Evolutionary conservation across 2,888 invertebrate species (phyloP).

Genomic region (Tanypteryx hageni): DNA sequence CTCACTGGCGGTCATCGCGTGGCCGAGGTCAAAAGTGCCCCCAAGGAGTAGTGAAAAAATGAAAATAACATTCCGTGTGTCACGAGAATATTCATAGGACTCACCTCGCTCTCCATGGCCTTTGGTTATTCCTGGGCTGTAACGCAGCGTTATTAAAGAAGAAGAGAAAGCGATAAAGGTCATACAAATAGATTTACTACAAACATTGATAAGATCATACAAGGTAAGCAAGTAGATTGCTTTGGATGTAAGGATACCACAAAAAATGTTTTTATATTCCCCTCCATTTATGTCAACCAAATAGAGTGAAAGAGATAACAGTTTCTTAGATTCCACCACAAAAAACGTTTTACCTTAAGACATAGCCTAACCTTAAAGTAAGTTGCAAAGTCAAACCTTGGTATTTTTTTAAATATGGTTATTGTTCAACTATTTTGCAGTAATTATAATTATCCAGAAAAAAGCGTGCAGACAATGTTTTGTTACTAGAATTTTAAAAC

Average conservation of each 20-base stretch:
- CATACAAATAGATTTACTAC: not conserved
- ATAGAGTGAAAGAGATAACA: not conserved
- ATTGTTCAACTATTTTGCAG: no score
- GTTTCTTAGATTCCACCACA: no score
- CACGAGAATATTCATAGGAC: not conserved
- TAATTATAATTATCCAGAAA: no score
- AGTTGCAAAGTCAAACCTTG: no score
- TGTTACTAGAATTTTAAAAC: no score
- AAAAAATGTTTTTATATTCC: not conserved
- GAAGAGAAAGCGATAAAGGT: constrained; percentile 12
- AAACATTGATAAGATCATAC: not conserved
- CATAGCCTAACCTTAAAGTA: no score
- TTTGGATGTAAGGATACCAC: not conserved
- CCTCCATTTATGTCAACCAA: not conserved
- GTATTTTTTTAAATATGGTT: no score
- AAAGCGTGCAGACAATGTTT: no score
- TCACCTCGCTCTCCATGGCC: constrained; percentile 59
- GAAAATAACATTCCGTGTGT: not conserved
- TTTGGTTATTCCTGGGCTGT: constrained; percentile 35
- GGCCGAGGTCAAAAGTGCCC: not conserved
- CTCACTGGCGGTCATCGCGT: not conserved
- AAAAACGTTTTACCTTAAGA: no score
- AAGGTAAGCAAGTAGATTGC: not conserved
- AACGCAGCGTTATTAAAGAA: constrained; percentile 11
- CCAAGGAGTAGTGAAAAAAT: not conserved